A percentile compares a stretch with the other conserved stretches of the same genome.
Conservation (phyloP, 1,140 invertebrate species). For the Tenebrio molitor region DNA sequence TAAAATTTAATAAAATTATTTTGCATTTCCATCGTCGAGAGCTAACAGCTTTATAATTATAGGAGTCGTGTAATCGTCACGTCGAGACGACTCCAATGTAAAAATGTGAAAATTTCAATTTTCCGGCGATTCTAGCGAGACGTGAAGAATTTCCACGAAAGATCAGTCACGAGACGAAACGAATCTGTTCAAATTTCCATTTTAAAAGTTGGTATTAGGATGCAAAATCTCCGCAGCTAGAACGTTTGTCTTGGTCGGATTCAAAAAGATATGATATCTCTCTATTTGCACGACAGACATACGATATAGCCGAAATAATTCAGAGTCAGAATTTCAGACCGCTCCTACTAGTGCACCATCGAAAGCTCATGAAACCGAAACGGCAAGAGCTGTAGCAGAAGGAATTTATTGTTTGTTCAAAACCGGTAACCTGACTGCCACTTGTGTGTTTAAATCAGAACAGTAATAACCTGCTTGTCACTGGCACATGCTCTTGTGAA, state of each 20-base stretch:
- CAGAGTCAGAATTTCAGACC: slow-evolving; percentile 20
- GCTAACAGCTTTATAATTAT: neutral
- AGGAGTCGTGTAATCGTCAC: neutral
- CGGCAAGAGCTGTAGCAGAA: slow-evolving; percentile 13
- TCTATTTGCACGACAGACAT: slow-evolving; percentile 37
- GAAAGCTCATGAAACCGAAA: slow-evolving; percentile 27
- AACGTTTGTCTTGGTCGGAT: slow-evolving; percentile 35
- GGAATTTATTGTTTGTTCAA: slow-evolving; percentile 50
- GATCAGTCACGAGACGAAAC: neutral
- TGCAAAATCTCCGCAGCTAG: slow-evolving; percentile 18
- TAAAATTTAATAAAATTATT: too few species aligned
- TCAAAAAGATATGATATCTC: slow-evolving; percentile 39
- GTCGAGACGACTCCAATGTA: neutral
- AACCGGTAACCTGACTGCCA: slow-evolving; percentile 52
- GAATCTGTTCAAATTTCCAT: slow-evolving; percentile 29
- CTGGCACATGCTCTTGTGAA: slow-evolving; percentile 49
- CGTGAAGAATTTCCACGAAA: slow-evolving; percentile 7
- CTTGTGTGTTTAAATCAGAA: slow-evolving; percentile 52
- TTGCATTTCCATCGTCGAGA: too few species aligned
- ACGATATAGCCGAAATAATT: slow-evolving; percentile 33
- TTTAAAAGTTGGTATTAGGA: slow-evolving; percentile 36
- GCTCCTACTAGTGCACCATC: slow-evolving; percentile 11
- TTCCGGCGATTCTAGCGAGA: neutral
- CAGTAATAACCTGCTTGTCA: slow-evolving; percentile 54
- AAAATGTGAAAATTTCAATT: neutral